Percentiles rank a stretch among this genome's conserved stretches.
phyloP scores from a whole-genome alignment of 2,113 vertebrate species.

The Holacanthus passer region DNA sequence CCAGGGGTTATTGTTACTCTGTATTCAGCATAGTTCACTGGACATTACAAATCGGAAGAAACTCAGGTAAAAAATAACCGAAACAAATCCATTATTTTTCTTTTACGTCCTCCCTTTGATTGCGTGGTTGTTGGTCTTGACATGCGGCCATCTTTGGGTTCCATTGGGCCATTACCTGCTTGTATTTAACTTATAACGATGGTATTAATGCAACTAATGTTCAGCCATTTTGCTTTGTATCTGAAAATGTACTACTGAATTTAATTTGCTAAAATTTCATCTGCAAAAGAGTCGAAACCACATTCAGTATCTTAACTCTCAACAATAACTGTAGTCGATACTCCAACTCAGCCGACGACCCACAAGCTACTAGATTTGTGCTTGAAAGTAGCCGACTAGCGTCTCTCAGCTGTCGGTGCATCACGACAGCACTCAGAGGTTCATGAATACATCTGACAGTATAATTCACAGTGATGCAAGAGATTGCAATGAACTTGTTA shows the following conservation, averaged over 20 bases:
- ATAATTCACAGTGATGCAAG: conserved; percentile 81
- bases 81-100: neutral
- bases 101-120: neutral
- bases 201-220: neutral
- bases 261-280: neutral
- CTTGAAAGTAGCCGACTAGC: conserved; percentile 44
- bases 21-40: no score
- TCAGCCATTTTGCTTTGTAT: neutral
- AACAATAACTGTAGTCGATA: neutral
- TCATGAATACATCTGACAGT: conserved; percentile 65
- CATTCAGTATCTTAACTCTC: neutral
- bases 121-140: neutral
- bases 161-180: neutral
- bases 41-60: neutral
- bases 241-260: neutral
- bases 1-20: no score
- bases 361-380: neutral
- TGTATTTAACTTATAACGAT: no score
- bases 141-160: neutral
- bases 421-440: conserved; percentile 34
- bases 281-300: neutral
- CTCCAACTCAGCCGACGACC: neutral
- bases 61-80: no score
- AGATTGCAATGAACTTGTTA: conserved; percentile 71
- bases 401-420: conserved; percentile 14